phyloP scores from a whole-genome alignment of 2,113 vertebrate species.

The Castor canadensis region DNA sequence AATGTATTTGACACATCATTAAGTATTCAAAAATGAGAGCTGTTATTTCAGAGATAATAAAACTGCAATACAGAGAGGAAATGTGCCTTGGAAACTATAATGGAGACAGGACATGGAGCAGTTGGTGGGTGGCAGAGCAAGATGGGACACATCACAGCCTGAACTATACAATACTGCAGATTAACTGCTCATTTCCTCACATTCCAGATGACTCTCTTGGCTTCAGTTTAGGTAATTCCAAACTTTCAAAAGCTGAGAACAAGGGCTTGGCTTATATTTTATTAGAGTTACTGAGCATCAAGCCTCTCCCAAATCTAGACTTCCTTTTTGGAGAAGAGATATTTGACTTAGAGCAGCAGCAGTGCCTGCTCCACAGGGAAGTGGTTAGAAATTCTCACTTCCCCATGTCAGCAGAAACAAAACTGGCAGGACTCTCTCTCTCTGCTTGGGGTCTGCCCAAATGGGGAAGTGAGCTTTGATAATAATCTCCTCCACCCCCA shows the following conservation, averaged over 20 bases:
- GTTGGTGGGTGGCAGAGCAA: neutral
- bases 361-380: neutral
- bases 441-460: neutral
- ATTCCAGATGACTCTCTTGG: neutral
- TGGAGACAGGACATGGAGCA: neutral
- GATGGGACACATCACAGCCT: rapidly evolving
- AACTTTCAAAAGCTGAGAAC: constrained; percentile 5
- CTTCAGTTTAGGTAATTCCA: neutral
- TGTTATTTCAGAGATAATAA: neutral
- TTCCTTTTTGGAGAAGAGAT: neutral
- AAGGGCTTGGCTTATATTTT: neutral
- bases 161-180: neutral
- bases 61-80: neutral
- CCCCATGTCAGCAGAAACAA: neutral
- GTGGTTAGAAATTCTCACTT: constrained; percentile 55
- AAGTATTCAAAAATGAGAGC: neutral
- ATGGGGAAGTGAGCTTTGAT: neutral
- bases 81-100: neutral
- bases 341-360: neutral
- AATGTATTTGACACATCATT: neutral
- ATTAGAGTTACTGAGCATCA: neutral
- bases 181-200: rapidly evolving
- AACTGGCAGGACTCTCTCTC: neutral
- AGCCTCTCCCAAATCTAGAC: neutral
- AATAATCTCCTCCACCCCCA: neutral